phyloP scores from a whole-genome alignment of 2,797 vertebrate genomes.

The Adelosebastes latens region DNA sequence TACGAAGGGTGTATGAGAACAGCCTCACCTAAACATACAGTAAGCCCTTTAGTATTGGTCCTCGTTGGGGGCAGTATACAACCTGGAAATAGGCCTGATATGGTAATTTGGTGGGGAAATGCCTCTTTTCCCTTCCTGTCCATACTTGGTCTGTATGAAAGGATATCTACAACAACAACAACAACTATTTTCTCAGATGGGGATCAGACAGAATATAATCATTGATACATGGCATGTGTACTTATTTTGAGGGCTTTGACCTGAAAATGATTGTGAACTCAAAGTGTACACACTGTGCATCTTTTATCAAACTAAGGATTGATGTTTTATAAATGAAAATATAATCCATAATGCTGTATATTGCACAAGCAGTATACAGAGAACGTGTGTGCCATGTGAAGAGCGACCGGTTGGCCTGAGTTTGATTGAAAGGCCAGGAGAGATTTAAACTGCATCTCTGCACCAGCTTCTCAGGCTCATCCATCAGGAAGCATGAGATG shows the following conservation, averaged over 20 bases:
- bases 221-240: neutral
- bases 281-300: constrained; percentile 15
- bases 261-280: constrained; percentile 24
- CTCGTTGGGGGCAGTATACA: neutral
- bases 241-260: constrained; percentile 17
- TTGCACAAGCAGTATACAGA: neutral
- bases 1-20: too few relatives aligned
- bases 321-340: constrained; percentile 40
- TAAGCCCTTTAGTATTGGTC: neutral
- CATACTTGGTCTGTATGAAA: neutral
- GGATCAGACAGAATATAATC: constrained; percentile 12
- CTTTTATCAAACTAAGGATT: constrained; percentile 23
- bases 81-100: neutral
- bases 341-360: neutral
- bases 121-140: neutral
- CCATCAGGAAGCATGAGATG: constrained; percentile 23
- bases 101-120: neutral
- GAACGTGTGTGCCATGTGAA: neutral
- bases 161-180: neutral
- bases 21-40: neutral
- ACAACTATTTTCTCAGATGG: constrained; percentile 5
- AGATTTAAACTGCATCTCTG: constrained; percentile 39
- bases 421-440: neutral
- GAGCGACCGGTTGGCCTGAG: neutral
- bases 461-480: constrained; percentile 16